Evolutionary conservation across 64 coral and sea anemone genomes (phyloP).

Genomic region (Orbicella faveolata): DNA sequence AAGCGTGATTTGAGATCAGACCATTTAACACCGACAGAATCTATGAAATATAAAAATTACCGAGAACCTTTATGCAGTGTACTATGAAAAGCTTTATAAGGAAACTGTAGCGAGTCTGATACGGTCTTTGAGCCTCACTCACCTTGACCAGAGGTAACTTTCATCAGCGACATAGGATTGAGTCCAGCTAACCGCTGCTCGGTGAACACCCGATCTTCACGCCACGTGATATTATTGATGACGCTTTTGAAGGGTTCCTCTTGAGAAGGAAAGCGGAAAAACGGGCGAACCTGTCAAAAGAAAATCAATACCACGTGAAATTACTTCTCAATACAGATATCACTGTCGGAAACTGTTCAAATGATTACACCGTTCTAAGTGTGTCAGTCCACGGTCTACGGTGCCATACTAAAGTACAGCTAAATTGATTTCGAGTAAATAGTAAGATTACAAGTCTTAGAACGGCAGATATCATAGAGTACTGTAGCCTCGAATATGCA

Average conservation of each 20-base stretch:
- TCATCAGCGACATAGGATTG: constrained; percentile 76
- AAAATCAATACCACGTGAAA: not conserved
- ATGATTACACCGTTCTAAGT: no score
- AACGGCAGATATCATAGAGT: no score
- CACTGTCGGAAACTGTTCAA: no score
- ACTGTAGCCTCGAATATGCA: no score
- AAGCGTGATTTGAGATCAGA: constrained; percentile 43
- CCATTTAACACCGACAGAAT: constrained; percentile 63
- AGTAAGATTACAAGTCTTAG: no score
- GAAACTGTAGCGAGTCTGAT: no score
- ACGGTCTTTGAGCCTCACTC: not conserved
- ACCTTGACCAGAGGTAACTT: constrained; percentile 65
- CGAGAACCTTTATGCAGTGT: no score
- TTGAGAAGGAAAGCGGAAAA: constrained; percentile 80
- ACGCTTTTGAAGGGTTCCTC: constrained; percentile 69
- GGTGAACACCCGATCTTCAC: constrained; percentile 78
- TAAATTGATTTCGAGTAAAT: no score
- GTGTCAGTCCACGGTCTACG: no score
- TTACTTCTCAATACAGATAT: not conserved
- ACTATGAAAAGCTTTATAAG: not conserved
- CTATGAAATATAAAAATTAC: not conserved
- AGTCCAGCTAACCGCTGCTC: constrained; percentile 83
- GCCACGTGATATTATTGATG: constrained; percentile 86
- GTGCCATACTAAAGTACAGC: no score
- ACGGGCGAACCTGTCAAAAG: constrained; percentile 44